phyloP scores from a whole-genome alignment of 92 coral and sea anemone species.

The Heteractis magnifica region DNA sequence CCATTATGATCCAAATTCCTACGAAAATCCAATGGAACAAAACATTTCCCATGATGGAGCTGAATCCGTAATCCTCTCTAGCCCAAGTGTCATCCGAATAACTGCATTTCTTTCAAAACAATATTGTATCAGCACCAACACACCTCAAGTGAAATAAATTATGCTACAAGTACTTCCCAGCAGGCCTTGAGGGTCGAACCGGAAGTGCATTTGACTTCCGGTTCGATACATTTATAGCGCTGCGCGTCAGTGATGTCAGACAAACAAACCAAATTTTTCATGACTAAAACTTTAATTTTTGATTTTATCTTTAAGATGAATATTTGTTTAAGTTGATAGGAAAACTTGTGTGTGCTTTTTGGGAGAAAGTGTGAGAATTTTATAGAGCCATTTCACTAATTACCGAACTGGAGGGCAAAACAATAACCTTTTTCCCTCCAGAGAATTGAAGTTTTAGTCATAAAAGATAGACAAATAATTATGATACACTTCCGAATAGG shows the following conservation, averaged over 20 bases:
- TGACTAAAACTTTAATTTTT: no score
- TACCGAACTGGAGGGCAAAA: no score
- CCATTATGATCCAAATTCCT: not conserved
- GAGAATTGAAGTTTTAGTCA: no score
- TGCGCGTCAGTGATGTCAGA: not conserved
- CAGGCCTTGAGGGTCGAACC: constrained; percentile 21
- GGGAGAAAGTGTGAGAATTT: no score
- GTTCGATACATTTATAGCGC: not conserved
- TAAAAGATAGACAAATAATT: no score
- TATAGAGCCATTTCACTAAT: no score
- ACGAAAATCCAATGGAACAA: not conserved
- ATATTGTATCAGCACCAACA: constrained; percentile 11
- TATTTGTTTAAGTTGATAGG: no score
- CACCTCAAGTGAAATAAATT: constrained; percentile 11
- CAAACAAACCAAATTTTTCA: no score
- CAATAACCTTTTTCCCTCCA: no score
- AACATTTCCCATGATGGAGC: constrained; percentile 2
- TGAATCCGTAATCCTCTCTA: constrained; percentile 11
- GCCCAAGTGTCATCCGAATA: constrained; percentile 1
- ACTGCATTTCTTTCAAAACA: constrained; percentile 19
- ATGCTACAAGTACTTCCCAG: constrained; percentile 11
- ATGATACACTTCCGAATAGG: no score
- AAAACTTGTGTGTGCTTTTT: no score
- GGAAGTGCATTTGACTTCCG: not conserved
- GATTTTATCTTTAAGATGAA: no score